Evolutionary conservation across 1,140 invertebrate genomes (phyloP).

Genomic region (Acyrthosiphon pisum): DNA sequence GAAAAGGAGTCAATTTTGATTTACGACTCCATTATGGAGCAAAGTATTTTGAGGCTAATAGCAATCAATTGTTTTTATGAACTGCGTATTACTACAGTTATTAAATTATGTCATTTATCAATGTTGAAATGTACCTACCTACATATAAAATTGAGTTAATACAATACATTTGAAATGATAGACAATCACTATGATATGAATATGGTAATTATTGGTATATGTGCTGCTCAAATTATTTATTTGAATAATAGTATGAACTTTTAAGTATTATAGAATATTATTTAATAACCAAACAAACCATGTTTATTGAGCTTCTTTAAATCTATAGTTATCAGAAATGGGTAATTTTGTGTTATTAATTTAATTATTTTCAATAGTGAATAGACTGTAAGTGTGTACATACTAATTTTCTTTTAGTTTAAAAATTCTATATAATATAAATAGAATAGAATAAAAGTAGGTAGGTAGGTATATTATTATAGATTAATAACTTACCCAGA

Average conservation of each 20-base stretch:
- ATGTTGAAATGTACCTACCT: neutral
- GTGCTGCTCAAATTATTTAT: neutral
- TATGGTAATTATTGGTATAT: too few relatives aligned
- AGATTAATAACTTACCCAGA: slow-evolving; percentile 71
- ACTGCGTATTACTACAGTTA: too few relatives aligned
- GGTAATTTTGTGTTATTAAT: neutral
- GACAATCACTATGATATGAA: too few relatives aligned
- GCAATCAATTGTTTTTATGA: neutral
- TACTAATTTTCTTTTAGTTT: neutral
- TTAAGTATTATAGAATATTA: neutral
- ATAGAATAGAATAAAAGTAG: neutral
- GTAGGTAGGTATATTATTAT: neutral
- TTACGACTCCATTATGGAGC: neutral
- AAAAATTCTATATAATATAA: neutral
- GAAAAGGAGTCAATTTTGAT: neutral
- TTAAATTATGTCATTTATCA: neutral
- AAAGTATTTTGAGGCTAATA: neutral
- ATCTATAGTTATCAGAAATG: neutral
- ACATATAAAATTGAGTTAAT: too few relatives aligned
- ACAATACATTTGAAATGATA: too few relatives aligned
- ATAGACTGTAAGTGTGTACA: neutral
- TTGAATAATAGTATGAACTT: neutral
- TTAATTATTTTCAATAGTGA: neutral
- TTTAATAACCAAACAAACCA: neutral
- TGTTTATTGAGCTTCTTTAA: neutral